These are phyloP conservation scores for Cataglyphis hispanica DNA, from an alignment of 1,140 invertebrate genomes.

Conservation along the genomic window DNA sequence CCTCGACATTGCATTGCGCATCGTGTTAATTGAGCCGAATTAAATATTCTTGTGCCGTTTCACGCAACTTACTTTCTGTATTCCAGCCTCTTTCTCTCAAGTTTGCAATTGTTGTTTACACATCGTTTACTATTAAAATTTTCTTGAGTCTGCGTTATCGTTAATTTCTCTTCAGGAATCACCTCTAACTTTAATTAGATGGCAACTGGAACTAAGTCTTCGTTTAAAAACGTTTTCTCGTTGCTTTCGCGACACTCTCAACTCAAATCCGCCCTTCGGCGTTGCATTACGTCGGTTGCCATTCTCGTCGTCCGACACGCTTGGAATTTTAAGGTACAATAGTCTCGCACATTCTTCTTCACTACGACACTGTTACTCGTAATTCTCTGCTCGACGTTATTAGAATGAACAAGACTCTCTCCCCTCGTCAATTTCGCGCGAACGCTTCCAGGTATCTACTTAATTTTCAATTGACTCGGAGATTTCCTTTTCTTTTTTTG, in stretches of 20 bases:
- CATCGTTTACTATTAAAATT: conserved; percentile 48
- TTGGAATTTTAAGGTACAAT: conserved; percentile 13
- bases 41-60: conserved; percentile 33
- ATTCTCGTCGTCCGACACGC: neutral
- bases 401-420: neutral
- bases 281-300: neutral
- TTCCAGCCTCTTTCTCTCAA: neutral
- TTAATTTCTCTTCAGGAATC: neutral
- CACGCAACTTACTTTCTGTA: neutral
- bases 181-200: conserved; percentile 1
- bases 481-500: neutral
- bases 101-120: conserved; percentile 19
- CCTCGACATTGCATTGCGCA: neutral
- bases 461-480: conserved; percentile 35
- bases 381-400: neutral
- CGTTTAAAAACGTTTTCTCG: neutral
- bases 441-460: neutral
- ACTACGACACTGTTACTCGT: neutral
- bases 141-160: conserved; percentile 14
- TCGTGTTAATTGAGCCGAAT: neutral
- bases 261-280: neutral
- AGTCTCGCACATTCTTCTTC: conserved; percentile 20
- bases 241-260: neutral
- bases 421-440: neutral
- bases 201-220: neutral